Base-by-base conservation (phyloP, 1,140 invertebrate genomes). In the Pogonomyrmex californicus region DNA sequence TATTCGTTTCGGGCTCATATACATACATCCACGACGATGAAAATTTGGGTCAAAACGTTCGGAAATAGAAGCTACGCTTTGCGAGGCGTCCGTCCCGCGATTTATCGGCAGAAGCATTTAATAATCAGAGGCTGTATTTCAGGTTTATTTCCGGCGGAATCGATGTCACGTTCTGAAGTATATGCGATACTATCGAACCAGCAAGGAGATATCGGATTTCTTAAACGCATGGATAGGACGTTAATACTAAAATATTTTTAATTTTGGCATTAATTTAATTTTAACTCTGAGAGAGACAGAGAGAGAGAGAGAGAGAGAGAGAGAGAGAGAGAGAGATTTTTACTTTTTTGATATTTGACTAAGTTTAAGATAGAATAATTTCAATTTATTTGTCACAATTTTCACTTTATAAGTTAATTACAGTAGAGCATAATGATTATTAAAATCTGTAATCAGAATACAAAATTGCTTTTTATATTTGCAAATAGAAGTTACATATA, bases 31-130 rank as follows among this genome's bases (percentile, higher is more conserved):
- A 30, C 47, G 38, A 62, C 44, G 70, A 71, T 5, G 66, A 83
- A 83, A 78, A 79, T 87, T 47, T 78, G 17, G 54, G 56, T 70
- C 75, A 79, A 87, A 87, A 86, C 73, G 66, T 54, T 78, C 73
- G 71, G 66, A 87, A 86, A 86, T 70, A 86, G 83, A 58, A 54
- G 71, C 51, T 33, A 30, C 47, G 62, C 78, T 82, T 71, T 68
- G 66, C 66, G 30, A 58, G 41, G 66, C 66, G 79, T 73, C 41
- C 79, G 51, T 56, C 41, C 47, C 54, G 54, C 79, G 79, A 83
- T 83, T 83, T 83, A 83, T 83, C 79, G 79, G 56, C 79, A 73
- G 56, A 58, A 73, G 68, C 68, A 60, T 83, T 83, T 83, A 83
- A 83, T 83, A 83, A 83, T 83, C 79, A 44, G 41, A 75, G 68